Conservation (phyloP, 2,888 invertebrate species). For the Drosophila paranaensis region DNA sequence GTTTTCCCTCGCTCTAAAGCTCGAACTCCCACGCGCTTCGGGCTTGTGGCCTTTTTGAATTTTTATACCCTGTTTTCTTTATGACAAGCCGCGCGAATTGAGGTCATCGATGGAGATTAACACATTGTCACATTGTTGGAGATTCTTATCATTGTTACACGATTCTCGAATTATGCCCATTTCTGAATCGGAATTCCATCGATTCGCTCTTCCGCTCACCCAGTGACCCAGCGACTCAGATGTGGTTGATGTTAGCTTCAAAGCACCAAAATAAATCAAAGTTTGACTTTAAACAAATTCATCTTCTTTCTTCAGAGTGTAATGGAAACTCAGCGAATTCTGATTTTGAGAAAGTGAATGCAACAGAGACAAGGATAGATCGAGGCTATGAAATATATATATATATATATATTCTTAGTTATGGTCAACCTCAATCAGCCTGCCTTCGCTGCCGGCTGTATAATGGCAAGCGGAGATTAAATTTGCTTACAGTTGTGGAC, state of each 20-base stretch:
- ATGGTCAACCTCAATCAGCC: too few relatives aligned
- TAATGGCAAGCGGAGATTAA: too few relatives aligned
- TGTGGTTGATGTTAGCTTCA: not conserved
- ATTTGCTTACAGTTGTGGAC: too few relatives aligned
- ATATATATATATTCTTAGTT: too few relatives aligned
- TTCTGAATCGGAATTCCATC: conserved; percentile 22
- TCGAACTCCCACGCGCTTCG: conserved; percentile 55
- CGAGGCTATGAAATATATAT: too few relatives aligned
- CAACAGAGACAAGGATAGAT: not conserved
- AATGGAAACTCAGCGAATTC: not conserved
- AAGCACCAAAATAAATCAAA: not conserved
- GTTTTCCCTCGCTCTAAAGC: conserved; percentile 31
- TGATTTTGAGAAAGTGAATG: not conserved
- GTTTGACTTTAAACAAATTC: too few relatives aligned
- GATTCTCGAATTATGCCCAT: conserved; percentile 64
- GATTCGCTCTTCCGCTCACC: conserved; percentile 28
- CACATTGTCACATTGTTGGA: conserved; percentile 66
- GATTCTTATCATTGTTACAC: conserved; percentile 73
- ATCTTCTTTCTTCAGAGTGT: too few relatives aligned
- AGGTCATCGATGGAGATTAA: conserved; percentile 69
- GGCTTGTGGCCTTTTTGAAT: conserved; percentile 41
- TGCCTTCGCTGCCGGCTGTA: too few relatives aligned
- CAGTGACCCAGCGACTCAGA: conserved; percentile 19
- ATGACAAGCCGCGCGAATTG: conserved; percentile 61
- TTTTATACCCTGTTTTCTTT: conserved; percentile 8